Conservation (phyloP, 2,888 invertebrate genomes). For the Nemotelus pantherinus region DNA sequence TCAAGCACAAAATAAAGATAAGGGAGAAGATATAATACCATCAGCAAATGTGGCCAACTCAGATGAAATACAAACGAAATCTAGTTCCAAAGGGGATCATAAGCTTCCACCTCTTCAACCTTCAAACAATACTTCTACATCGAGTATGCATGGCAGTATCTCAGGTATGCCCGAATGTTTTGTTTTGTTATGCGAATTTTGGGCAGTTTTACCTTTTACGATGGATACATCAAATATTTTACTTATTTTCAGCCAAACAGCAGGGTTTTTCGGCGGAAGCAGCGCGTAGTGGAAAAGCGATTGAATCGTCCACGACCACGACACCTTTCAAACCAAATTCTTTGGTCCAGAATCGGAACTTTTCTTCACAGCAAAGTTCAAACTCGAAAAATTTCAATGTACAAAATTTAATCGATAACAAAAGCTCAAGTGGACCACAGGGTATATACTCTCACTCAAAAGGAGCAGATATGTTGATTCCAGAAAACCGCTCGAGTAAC, state of each 20-base stretch:
- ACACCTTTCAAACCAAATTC: constrained; percentile 19
- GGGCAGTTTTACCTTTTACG: too few relatives aligned
- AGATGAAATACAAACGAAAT: constrained; percentile 43
- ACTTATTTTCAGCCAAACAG: constrained; percentile 12
- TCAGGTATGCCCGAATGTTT: too few relatives aligned
- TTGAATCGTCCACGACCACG: not conserved
- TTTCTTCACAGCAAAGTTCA: constrained; percentile 19
- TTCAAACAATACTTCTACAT: not conserved
- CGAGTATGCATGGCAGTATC: not conserved
- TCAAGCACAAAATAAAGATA: constrained; percentile 60
- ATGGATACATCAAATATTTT: not conserved
- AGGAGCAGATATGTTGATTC: constrained; percentile 7
- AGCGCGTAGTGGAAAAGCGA: constrained; percentile 4
- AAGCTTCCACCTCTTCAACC: not conserved
- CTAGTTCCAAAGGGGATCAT: constrained; percentile 35
- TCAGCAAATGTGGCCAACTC: constrained; percentile 63
- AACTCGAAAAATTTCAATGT: constrained; percentile 47
- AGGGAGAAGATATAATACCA: constrained; percentile 77
- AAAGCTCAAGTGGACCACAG: constrained; percentile 26
- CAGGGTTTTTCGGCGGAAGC: not conserved
- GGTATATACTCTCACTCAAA: constrained; percentile 22
- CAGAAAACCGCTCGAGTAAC: constrained; percentile 1
- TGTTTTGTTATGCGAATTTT: too few relatives aligned
- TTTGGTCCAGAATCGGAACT: constrained; percentile 16
- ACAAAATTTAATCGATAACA: constrained; percentile 44